A percentile compares a stretch with the other conserved stretches of the same genome.
phyloP scores from a whole-genome alignment of 2,888 invertebrate genomes.

The Gnatocerus cornutus region DNA sequence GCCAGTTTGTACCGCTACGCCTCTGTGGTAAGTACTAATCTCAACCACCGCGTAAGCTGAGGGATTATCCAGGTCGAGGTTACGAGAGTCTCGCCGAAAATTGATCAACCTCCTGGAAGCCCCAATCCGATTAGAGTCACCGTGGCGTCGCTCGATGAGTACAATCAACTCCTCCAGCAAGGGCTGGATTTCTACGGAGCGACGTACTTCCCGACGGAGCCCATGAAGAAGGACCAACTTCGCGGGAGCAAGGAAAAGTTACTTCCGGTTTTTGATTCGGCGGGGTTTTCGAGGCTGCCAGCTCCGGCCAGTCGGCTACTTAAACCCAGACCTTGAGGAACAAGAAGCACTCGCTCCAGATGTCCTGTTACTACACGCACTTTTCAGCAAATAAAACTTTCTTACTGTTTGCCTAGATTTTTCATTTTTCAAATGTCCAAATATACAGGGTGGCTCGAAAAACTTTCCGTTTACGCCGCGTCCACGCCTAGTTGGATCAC shows the following conservation, averaged over 20 bases:
- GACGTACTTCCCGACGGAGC: slow-evolving; percentile 89
- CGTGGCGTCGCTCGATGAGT: slow-evolving; percentile 84
- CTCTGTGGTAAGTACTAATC: slow-evolving; percentile 75
- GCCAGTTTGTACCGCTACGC: slow-evolving; percentile 79
- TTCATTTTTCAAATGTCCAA: background rate
- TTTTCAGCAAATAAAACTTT: slow-evolving; percentile 31
- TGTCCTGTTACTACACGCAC: slow-evolving; percentile 18
- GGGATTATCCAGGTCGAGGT: slow-evolving; percentile 76
- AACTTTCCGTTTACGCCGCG: no score
- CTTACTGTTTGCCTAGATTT: slow-evolving; percentile 8
- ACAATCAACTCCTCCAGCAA: slow-evolving; percentile 85
- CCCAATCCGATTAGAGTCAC: slow-evolving; percentile 82
- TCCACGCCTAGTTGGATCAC: no score
- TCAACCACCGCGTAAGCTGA: background rate
- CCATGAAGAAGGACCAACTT: slow-evolving; percentile 75
- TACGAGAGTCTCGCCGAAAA: slow-evolving; percentile 74
- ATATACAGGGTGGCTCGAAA: no score
- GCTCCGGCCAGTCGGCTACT: slow-evolving; percentile 84
- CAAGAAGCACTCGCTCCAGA: background rate
- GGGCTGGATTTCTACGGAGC: slow-evolving; percentile 92
- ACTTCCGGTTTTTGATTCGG: slow-evolving; percentile 87
- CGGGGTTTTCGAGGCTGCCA: slow-evolving; percentile 88
- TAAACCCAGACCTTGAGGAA: slow-evolving; percentile 59
- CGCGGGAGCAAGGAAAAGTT: slow-evolving; percentile 73
- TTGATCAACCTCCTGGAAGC: slow-evolving; percentile 75